Percentiles rank a stretch among this genome's conserved stretches.
Conservation (phyloP, 2,888 invertebrate genomes). For the Nomada ruficornis region DNA sequence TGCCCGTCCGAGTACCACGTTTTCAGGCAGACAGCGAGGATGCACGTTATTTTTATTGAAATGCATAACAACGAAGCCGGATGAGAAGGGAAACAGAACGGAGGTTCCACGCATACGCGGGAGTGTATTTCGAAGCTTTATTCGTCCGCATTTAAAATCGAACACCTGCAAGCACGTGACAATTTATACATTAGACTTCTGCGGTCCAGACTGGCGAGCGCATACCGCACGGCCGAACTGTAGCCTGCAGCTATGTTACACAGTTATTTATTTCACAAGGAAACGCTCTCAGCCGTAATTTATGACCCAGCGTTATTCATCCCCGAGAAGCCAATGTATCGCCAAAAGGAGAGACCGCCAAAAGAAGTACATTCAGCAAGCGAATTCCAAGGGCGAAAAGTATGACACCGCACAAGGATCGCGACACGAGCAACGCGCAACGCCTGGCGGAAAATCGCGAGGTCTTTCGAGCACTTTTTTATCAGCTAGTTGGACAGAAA, state of each 20-base stretch:
- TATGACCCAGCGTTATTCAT: neutral
- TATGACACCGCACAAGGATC: too few species aligned
- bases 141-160: neutral
- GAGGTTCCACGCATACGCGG: too few species aligned
- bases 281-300: slow-evolving; percentile 3
- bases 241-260: neutral
- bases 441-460: too few species aligned
- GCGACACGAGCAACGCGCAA: too few species aligned
- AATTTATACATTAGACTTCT: too few species aligned
- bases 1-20: neutral
- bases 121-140: neutral
- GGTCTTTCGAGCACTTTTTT: too few species aligned
- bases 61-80: neutral
- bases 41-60: neutral
- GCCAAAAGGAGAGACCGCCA: neutral
- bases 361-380: neutral
- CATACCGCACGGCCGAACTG: neutral
- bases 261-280: slow-evolving; percentile 15
- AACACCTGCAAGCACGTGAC: too few species aligned
- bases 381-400: too few species aligned
- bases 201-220: neutral
- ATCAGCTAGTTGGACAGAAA: too few species aligned
- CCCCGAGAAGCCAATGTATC: neutral
- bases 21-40: neutral
- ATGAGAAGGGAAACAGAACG: neutral